A percentile compares a stretch with the other conserved stretches of the same genome.
Evolutionary conservation across 2,888 invertebrate species (phyloP).

Genomic region (Amphipyra berbera): DNA sequence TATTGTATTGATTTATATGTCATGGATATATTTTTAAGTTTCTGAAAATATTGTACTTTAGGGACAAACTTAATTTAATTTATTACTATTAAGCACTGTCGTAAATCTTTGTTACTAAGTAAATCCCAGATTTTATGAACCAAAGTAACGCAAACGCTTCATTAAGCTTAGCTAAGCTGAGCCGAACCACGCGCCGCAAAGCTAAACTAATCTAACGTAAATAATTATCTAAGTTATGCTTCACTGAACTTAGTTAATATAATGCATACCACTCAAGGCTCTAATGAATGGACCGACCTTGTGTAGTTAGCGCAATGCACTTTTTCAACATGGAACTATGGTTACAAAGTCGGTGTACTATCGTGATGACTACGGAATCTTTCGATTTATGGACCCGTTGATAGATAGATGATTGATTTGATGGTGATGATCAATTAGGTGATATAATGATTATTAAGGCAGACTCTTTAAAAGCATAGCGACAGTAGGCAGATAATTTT

Average conservation of each 20-base stretch:
- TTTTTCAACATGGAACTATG: too few species aligned
- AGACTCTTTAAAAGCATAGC: too few species aligned
- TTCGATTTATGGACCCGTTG: too few species aligned
- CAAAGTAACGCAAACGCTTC: not conserved
- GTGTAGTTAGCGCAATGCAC: too few species aligned
- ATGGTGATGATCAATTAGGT: too few species aligned
- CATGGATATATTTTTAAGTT: not conserved
- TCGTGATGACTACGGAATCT: too few species aligned
- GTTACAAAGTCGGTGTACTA: too few species aligned
- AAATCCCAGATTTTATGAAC: constrained; percentile 12
- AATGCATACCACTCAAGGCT: not conserved
- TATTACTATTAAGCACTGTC: not conserved
- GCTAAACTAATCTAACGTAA: constrained; percentile 12
- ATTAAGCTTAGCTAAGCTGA: constrained; percentile 4
- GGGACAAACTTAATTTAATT: not conserved
- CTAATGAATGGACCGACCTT: too few species aligned
- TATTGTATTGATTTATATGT: too few species aligned
- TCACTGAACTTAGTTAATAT: not conserved
- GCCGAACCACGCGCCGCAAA: not conserved
- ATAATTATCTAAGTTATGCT: constrained; percentile 12
- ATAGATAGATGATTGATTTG: too few species aligned
- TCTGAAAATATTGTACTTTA: not conserved
- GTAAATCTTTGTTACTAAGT: constrained; percentile 13
- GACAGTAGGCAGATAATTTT: too few species aligned
- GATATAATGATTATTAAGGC: too few species aligned